These are phyloP conservation scores for Kryphioiulus occultus DNA, from an alignment of 2,888 invertebrate genomes.

Conservation along the genomic window DNA sequence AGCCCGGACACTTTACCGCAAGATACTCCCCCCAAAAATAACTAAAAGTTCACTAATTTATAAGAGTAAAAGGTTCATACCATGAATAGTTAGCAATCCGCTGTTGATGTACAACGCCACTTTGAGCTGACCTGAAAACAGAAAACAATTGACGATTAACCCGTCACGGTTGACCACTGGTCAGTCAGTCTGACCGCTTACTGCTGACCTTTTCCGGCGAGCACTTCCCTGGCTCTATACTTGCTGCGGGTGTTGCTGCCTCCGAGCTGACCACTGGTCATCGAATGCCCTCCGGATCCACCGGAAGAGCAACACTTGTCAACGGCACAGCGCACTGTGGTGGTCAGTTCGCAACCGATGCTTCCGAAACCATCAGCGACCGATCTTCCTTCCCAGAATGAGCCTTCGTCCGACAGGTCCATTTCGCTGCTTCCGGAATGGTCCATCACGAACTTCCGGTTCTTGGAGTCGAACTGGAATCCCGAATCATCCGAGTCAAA, in stretches of 20 bases:
- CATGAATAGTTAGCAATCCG: conserved; percentile 41
- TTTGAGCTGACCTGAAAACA: conserved; percentile 37
- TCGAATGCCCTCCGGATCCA: not conserved
- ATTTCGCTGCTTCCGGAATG: conserved; percentile 2
- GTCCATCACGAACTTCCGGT: not conserved
- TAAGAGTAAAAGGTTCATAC: not conserved
- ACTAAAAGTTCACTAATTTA: not conserved
- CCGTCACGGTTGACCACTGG: not conserved
- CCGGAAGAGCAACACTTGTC: not conserved
- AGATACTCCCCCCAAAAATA: not conserved
- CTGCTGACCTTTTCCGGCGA: conserved; percentile 38
- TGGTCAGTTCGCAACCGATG: not conserved
- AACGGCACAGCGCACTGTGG: not conserved
- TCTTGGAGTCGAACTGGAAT: not conserved
- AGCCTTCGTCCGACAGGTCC: not conserved
- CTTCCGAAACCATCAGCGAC: not conserved
- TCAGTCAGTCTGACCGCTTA: not conserved
- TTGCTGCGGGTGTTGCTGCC: not conserved
- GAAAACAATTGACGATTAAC: not conserved
- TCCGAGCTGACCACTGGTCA: not conserved
- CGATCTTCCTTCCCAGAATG: not conserved
- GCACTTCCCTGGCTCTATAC: conserved; percentile 43
- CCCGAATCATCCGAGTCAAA: not conserved
- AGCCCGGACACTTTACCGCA: no score
- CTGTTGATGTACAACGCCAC: conserved; percentile 44